Conservation (phyloP, 2,113 vertebrate genomes). For the Hiodon alosoides region DNA sequence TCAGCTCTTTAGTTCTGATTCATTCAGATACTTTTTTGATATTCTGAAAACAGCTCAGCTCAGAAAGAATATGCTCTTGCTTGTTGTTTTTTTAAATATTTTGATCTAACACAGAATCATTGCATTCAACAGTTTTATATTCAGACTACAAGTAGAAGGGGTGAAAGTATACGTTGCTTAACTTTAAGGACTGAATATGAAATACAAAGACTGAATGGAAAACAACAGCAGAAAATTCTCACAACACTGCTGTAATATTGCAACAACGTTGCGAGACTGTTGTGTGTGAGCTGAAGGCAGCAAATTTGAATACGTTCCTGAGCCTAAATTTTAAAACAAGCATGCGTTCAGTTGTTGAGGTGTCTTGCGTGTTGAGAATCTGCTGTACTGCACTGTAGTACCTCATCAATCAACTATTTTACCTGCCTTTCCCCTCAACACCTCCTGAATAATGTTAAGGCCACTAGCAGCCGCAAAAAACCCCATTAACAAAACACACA, state of each 20-base stretch:
- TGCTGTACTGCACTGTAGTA: not conserved
- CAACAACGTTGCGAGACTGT: not conserved
- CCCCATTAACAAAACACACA: too few species aligned
- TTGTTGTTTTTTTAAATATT: not conserved
- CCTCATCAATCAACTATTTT: not conserved
- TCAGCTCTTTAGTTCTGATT: slow-evolving; percentile 7
- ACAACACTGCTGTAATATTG: not conserved
- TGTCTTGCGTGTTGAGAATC: too few species aligned
- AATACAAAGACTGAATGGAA: not conserved
- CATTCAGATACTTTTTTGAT: slow-evolving; percentile 18
- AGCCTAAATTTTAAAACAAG: too few species aligned
- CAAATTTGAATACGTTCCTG: too few species aligned
- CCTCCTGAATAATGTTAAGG: too few species aligned
- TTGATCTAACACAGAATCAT: not conserved
- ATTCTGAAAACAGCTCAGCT: slow-evolving; percentile 7
- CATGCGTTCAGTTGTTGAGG: too few species aligned
- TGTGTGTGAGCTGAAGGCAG: too few species aligned
- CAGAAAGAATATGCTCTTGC: not conserved
- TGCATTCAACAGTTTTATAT: too few species aligned
- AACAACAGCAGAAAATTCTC: not conserved
- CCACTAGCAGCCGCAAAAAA: too few species aligned
- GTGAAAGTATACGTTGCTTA: not conserved
- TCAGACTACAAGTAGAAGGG: not conserved
- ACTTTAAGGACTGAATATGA: too few species aligned
- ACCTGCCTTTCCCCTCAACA: not conserved